These are phyloP conservation scores for Euschistus heros DNA, from an alignment of 1,140 invertebrate genomes.

Conservation along the genomic window DNA sequence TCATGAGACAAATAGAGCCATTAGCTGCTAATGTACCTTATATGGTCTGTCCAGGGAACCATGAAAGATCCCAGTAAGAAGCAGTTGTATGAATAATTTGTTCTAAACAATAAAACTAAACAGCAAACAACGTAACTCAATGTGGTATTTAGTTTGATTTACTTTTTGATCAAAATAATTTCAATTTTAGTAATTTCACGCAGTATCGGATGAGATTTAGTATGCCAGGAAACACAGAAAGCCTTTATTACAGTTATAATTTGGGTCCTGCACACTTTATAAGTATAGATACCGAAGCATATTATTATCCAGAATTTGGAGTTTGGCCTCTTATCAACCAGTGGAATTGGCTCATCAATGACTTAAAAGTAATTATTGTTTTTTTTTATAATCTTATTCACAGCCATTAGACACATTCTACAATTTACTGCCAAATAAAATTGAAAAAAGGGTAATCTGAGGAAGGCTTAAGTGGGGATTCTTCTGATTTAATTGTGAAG, in stretches of 20 bases:
- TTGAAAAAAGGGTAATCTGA: too few relatives aligned
- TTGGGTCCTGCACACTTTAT: constrained; percentile 87
- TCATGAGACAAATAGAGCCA: constrained; percentile 80
- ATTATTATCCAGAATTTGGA: constrained; percentile 85
- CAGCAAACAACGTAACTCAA: too few relatives aligned
- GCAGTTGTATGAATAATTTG: constrained; percentile 7
- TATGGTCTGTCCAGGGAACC: constrained; percentile 86
- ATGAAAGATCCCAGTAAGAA: constrained; percentile 72
- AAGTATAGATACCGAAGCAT: constrained; percentile 85
- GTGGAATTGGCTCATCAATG: constrained; percentile 78
- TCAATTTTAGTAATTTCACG: constrained; percentile 67
- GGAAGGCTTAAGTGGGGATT: too few relatives aligned
- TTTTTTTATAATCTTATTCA: too few relatives aligned
- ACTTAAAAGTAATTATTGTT: constrained; percentile 48
- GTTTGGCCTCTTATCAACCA: constrained; percentile 71
- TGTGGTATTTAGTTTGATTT: not conserved
- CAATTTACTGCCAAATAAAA: too few relatives aligned
- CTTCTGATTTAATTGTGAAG: too few relatives aligned
- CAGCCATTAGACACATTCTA: too few relatives aligned
- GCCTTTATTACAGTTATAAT: constrained; percentile 81
- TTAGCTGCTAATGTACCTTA: constrained; percentile 81
- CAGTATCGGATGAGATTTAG: constrained; percentile 75
- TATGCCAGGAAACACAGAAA: constrained; percentile 70
- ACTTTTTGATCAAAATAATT: not conserved
- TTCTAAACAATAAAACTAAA: constrained; percentile 1